These are phyloP conservation scores for Blastobasis lacticolella DNA, from an alignment of 2,888 invertebrate species.

Conservation along the genomic window DNA sequence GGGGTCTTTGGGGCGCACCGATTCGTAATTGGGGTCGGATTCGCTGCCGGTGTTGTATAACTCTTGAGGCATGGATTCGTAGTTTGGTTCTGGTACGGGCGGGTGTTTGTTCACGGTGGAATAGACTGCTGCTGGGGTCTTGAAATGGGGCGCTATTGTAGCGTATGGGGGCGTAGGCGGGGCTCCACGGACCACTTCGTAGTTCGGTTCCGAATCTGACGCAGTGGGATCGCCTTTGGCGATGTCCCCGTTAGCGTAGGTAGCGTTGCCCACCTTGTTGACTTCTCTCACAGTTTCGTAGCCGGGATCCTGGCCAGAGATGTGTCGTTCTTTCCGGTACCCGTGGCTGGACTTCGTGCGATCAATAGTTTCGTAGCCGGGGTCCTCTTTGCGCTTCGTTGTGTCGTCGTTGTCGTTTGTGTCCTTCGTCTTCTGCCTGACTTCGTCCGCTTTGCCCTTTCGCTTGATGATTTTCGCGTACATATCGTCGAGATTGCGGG, in stretches of 20 bases:
- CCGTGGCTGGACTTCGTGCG: constrained; percentile 70
- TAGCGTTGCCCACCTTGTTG: constrained; percentile 36
- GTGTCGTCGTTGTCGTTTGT: constrained; percentile 29
- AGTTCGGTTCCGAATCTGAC: constrained; percentile 83
- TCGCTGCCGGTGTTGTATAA: constrained; percentile 82
- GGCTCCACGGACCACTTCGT: constrained; percentile 81
- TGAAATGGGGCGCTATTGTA: constrained; percentile 58
- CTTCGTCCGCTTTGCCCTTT: constrained; percentile 62
- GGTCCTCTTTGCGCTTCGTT: constrained; percentile 60
- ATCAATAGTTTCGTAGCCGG: constrained; percentile 68
- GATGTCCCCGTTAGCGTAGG: constrained; percentile 65
- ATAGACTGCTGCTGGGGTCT: constrained; percentile 60
- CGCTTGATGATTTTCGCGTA: constrained; percentile 91
- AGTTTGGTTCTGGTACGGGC: constrained; percentile 79
- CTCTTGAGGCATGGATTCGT: constrained; percentile 82
- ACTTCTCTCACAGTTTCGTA: constrained; percentile 76
- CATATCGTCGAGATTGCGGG: constrained; percentile 88
- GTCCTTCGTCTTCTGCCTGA: constrained; percentile 42
- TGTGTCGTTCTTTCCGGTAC: constrained; percentile 69
- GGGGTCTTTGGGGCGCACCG: constrained; percentile 77
- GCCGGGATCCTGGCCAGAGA: constrained; percentile 74
- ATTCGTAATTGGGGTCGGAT: constrained; percentile 82
- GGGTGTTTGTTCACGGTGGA: constrained; percentile 74
- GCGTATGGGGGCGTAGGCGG: constrained; percentile 66
- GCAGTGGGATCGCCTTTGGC: constrained; percentile 60